phyloP scores from a whole-genome alignment of 2,888 invertebrate genomes.

The Eristalis arbustorum region DNA sequence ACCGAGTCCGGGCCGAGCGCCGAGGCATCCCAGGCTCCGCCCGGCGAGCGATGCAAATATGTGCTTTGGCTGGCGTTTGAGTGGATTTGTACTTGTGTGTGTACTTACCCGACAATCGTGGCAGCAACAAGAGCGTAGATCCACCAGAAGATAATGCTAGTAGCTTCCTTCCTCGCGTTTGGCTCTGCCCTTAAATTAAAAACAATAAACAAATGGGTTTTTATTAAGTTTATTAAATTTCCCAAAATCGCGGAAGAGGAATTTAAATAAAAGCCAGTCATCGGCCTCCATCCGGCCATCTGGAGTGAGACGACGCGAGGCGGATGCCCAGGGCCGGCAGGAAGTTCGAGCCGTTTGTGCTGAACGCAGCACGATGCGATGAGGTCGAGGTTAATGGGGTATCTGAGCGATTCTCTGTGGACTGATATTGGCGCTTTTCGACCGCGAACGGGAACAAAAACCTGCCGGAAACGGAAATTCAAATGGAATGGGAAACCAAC shows the following conservation, averaged over 20 bases:
- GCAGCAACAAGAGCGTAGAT: constrained; percentile 16
- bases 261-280: not conserved
- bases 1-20: not conserved
- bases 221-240: constrained; percentile 47
- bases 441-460: not conserved
- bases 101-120: not conserved
- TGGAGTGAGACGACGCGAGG: not conserved
- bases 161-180: not conserved
- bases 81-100: not conserved
- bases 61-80: not conserved
- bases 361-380: not conserved
- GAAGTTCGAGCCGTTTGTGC: not conserved
- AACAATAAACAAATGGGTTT: constrained; percentile 40
- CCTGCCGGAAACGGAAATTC: not conserved
- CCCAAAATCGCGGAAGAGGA: not conserved
- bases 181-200: constrained; percentile 21
- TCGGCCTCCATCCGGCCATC: not conserved
- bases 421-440: not conserved
- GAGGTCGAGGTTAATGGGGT: not conserved
- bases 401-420: not conserved
- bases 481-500: not conserved
- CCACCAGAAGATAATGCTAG: constrained; percentile 14
- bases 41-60: not conserved
- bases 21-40: not conserved
- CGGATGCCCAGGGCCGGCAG: not conserved